phyloP scores from a whole-genome alignment of 2,888 invertebrate genomes.

The Leptodirus hochenwartii region DNA sequence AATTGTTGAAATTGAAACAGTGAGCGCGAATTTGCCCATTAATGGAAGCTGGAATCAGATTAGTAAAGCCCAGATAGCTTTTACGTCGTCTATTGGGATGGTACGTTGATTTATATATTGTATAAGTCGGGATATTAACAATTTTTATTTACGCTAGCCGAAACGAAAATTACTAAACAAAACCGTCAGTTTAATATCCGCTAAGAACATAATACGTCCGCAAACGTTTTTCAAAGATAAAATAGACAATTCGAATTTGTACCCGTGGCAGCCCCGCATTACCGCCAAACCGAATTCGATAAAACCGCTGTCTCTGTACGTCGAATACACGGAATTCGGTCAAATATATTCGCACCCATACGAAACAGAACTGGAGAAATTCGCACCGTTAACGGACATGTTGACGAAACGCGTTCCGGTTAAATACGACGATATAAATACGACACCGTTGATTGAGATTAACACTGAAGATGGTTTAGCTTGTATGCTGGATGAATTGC shows the following conservation, averaged over 20 bases:
- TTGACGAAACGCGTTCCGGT: constrained; percentile 7
- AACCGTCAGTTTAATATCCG: constrained; percentile 40
- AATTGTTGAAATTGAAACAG: constrained; percentile 30
- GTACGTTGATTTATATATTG: not conserved
- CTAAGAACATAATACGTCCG: constrained; percentile 59
- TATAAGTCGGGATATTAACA: no score
- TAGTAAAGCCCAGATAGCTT: constrained; percentile 13
- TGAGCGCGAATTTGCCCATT: constrained; percentile 23
- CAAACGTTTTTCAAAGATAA: constrained; percentile 71
- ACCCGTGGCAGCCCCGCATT: constrained; percentile 68
- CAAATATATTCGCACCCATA: constrained; percentile 77
- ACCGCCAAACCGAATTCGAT: constrained; percentile 76
- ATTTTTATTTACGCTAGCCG: no score
- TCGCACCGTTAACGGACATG: constrained; percentile 36
- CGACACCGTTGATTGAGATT: constrained; percentile 48
- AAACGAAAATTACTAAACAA: no score
- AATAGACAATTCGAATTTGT: constrained; percentile 57
- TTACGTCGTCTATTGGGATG: not conserved
- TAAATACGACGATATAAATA: constrained; percentile 3
- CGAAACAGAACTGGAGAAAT: constrained; percentile 61
- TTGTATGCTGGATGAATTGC: constrained; percentile 45
- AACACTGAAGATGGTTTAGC: constrained; percentile 44
- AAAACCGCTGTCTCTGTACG: constrained; percentile 56
- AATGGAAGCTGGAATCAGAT: constrained; percentile 43
- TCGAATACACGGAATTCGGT: constrained; percentile 45